Conservation (phyloP, 30 jellyfish, hydroid and myxozoan genomes). For the Turritopsis dohrnii region DNA sequence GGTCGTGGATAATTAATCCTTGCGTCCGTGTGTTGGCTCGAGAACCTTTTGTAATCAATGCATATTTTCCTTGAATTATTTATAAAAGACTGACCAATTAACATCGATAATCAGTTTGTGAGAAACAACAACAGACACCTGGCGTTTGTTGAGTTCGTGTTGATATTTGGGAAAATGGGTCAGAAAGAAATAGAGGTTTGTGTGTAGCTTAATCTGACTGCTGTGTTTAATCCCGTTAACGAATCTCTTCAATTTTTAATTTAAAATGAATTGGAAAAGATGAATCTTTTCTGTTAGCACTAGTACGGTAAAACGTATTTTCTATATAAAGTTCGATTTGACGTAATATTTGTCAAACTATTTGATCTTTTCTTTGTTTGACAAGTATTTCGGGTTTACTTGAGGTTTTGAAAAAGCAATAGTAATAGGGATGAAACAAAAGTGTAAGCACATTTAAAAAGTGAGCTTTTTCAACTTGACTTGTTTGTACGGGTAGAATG, state of each 20-base stretch:
- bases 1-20: not conserved
- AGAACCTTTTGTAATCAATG: not conserved
- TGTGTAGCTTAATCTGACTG: not conserved
- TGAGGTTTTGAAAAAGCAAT: too few species aligned
- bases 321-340: not conserved
- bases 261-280: not conserved
- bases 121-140: not conserved
- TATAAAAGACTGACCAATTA: not conserved
- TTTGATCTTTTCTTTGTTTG: not conserved
- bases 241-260: too few species aligned
- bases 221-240: not conserved
- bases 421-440: too few species aligned
- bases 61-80: not conserved
- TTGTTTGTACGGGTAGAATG: too few species aligned
- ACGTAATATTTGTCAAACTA: not conserved
- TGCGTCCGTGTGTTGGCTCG: not conserved
- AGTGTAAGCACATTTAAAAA: too few species aligned
- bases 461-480: too few species aligned
- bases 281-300: not conserved
- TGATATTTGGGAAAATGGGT: not conserved
- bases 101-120: not conserved
- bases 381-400: not conserved
- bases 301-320: not conserved
- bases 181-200: not conserved
- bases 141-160: too few species aligned